phyloP scores from a whole-genome alignment of 2,888 invertebrate genomes.

The Ochropleura leucogaster region DNA sequence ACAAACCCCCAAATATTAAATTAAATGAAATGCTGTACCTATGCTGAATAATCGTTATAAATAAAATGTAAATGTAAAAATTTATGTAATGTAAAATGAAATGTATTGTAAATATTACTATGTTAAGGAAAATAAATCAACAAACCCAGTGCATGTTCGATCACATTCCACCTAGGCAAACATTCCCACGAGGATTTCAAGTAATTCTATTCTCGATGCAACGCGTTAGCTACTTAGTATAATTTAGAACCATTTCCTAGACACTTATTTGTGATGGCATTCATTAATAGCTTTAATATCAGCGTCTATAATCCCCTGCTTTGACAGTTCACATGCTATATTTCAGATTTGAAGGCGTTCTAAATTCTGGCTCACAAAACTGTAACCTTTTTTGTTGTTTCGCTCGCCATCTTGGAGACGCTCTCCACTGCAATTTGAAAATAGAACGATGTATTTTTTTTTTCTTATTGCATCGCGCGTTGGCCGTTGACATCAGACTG shows the following conservation, averaged over 20 bases:
- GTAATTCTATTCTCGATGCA: constrained; percentile 56
- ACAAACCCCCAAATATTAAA: background rate
- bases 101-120: no score
- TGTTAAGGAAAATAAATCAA: no score
- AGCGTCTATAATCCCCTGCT: constrained; percentile 38
- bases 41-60: no score
- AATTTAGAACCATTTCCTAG: constrained; percentile 49
- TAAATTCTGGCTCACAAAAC: constrained; percentile 67
- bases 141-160: background rate
- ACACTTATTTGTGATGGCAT: constrained; percentile 48
- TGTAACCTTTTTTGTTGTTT: constrained; percentile 75
- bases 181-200: constrained; percentile 51
- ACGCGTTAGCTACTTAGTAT: constrained; percentile 50
- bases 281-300: constrained; percentile 40
- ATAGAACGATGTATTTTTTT: constrained; percentile 80
- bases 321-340: constrained; percentile 53
- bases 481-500: constrained; percentile 86
- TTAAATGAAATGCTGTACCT: no score
- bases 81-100: no score
- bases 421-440: constrained; percentile 86
- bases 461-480: constrained; percentile 85
- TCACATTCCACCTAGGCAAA: constrained; percentile 35
- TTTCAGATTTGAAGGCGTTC: constrained; percentile 47
- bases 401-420: constrained; percentile 72
- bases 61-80: no score